Conservation (phyloP, 2,113 vertebrate genomes). For the Esox niger region DNA sequence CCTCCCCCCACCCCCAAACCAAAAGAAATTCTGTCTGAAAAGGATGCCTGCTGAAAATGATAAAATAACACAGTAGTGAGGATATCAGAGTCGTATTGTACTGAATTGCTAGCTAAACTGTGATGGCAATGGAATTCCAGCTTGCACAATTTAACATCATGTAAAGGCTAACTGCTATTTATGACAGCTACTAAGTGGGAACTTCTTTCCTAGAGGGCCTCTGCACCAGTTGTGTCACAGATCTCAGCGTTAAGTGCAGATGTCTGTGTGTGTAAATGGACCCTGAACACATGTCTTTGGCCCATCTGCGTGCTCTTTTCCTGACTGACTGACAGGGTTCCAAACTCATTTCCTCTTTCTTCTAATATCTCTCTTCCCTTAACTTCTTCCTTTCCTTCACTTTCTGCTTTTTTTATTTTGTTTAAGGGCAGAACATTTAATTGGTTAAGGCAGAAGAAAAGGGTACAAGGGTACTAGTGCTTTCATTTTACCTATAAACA, state of each 20-base stretch:
- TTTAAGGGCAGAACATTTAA: background rate
- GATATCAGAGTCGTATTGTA: too few relatives aligned
- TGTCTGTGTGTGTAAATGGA: constrained; percentile 40
- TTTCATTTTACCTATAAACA: too few relatives aligned
- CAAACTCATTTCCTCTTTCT: constrained; percentile 24
- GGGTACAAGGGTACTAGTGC: background rate
- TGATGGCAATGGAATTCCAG: too few relatives aligned
- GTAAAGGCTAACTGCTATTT: too few relatives aligned
- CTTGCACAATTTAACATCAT: too few relatives aligned
- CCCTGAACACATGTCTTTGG: constrained; percentile 53
- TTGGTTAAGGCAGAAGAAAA: background rate
- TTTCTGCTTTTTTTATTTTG: constrained; percentile 11
- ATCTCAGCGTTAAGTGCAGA: constrained; percentile 46
- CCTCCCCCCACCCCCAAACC: too few relatives aligned
- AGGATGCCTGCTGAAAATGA: too few relatives aligned
- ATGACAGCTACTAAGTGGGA: too few relatives aligned
- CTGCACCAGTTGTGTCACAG: constrained; percentile 38
- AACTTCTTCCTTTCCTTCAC: background rate
- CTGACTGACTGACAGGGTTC: constrained; percentile 55
- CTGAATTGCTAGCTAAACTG: too few relatives aligned
- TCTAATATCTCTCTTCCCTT: background rate
- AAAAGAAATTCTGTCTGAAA: too few relatives aligned
- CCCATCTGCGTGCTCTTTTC: constrained; percentile 71
- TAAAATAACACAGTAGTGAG: too few relatives aligned
- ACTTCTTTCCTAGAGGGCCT: background rate